Percentiles rank a stretch among this genome's conserved stretches.
These are phyloP conservation scores for Cenopis cana DNA, from an alignment of 2,888 invertebrate species.

Conservation along the genomic window DNA sequence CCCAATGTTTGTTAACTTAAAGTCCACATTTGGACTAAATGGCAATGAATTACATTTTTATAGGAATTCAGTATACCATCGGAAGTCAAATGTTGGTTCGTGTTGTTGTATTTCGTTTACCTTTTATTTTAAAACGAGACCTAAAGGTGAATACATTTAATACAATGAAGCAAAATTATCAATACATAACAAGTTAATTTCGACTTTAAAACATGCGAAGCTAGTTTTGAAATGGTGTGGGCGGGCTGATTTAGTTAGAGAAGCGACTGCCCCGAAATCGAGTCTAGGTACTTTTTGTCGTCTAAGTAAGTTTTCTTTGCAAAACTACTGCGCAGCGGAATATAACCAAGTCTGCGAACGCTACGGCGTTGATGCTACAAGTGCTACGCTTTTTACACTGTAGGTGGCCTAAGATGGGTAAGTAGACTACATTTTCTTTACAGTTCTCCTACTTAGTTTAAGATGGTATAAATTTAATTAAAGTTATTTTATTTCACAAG, in stretches of 20 bases:
- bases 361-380: slow-evolving; percentile 29
- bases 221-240: neutral
- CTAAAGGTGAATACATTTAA: neutral
- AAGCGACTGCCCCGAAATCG: neutral
- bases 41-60: slow-evolving; percentile 3
- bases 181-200: neutral
- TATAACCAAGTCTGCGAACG: neutral
- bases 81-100: slow-evolving; percentile 9
- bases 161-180: neutral
- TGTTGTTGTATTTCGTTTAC: slow-evolving; percentile 4
- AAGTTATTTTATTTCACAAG: neutral
- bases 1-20: neutral
- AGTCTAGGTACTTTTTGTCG: slow-evolving; percentile 8
- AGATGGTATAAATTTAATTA: neutral
- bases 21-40: neutral
- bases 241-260: neutral
- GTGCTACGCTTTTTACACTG: slow-evolving; percentile 9
- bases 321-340: neutral
- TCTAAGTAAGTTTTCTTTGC: slow-evolving; percentile 19
- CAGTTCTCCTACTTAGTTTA: neutral
- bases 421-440: neutral
- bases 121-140: slow-evolving; percentile 12
- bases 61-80: slow-evolving; percentile 2
- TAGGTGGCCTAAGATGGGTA: neutral
- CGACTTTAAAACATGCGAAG: neutral